phyloP scores from a whole-genome alignment of 2,113 vertebrate species.

The Mastomys coucha region DNA sequence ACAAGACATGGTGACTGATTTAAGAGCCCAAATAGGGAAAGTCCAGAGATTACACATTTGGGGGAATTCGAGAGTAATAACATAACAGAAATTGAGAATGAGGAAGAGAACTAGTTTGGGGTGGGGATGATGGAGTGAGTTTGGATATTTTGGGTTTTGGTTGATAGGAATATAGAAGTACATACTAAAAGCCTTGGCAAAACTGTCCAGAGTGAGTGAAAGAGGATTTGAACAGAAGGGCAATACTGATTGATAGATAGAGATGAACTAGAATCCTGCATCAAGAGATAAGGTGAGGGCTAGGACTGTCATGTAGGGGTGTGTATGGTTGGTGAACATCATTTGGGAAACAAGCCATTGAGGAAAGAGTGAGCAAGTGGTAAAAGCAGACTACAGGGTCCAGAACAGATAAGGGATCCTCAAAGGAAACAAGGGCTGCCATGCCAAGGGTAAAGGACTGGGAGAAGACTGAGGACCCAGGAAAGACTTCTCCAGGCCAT shows the following conservation, averaged over 20 bases:
- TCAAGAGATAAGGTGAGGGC: neutral
- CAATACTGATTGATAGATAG: neutral
- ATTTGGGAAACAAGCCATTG: neutral
- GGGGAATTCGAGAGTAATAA: neutral
- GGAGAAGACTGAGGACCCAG: neutral
- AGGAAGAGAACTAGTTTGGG: neutral
- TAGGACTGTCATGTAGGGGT: neutral
- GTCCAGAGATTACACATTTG: neutral
- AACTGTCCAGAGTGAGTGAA: constrained; percentile 1
- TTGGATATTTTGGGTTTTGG: constrained; percentile 4
- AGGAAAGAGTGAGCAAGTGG: neutral
- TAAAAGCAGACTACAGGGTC: neutral
- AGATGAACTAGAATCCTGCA: neutral
- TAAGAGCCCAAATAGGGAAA: neutral
- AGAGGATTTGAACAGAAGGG: neutral
- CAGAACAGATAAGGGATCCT: neutral
- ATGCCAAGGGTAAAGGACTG: neutral
- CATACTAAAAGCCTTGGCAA: neutral
- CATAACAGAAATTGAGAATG: neutral
- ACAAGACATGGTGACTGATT: neutral
- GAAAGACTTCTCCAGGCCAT: neutral
- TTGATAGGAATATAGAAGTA: neutral
- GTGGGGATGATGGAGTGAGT: neutral
- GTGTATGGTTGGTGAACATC: neutral
- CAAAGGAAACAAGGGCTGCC: neutral